Percentiles rank a stretch among this genome's conserved stretches.
These are phyloP conservation scores for Cyphomyrus plagiostoma DNA, from an alignment of 2,113 vertebrate genomes.

Conservation along the genomic window DNA sequence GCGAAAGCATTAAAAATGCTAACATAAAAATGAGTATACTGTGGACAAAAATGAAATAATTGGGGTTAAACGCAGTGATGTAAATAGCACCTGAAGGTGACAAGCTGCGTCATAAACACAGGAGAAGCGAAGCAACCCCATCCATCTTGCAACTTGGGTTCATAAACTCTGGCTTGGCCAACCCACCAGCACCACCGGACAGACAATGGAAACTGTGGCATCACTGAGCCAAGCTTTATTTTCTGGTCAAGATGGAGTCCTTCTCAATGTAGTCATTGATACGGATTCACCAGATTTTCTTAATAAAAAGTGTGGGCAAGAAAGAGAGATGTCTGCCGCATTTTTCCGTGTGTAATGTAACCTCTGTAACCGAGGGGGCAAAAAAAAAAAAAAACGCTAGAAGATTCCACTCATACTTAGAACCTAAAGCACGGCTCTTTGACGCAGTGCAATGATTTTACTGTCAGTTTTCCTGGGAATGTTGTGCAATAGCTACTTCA, in stretches of 20 bases:
- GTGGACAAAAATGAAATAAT: not conserved
- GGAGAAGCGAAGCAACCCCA: conserved; percentile 38
- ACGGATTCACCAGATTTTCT: not conserved
- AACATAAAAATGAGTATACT: not conserved
- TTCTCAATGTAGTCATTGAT: not conserved
- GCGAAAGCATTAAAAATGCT: not conserved
- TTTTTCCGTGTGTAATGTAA: conserved; percentile 3
- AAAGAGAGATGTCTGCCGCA: not conserved
- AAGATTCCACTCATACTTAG: conserved; percentile 9
- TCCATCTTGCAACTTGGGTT: conserved; percentile 29
- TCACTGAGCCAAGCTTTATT: not conserved
- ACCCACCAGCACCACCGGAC: conserved; percentile 20
- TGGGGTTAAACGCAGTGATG: conserved; percentile 44
- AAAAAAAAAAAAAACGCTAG: not conserved
- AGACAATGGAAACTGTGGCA: conserved; percentile 30
- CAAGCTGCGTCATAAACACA: conserved; percentile 37
- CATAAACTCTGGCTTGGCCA: conserved; percentile 45
- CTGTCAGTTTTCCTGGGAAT: not conserved
- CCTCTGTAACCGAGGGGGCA: not conserved
- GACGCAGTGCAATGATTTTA: not conserved
- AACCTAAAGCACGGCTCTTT: not conserved
- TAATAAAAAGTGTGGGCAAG: not conserved
- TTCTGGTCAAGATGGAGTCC: not conserved
- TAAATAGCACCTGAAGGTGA: conserved; percentile 46
- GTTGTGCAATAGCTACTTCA: not conserved